Evolutionary conservation across 2,797 vertebrate genomes (phyloP).

Genomic region (Tapera naevia): DNA sequence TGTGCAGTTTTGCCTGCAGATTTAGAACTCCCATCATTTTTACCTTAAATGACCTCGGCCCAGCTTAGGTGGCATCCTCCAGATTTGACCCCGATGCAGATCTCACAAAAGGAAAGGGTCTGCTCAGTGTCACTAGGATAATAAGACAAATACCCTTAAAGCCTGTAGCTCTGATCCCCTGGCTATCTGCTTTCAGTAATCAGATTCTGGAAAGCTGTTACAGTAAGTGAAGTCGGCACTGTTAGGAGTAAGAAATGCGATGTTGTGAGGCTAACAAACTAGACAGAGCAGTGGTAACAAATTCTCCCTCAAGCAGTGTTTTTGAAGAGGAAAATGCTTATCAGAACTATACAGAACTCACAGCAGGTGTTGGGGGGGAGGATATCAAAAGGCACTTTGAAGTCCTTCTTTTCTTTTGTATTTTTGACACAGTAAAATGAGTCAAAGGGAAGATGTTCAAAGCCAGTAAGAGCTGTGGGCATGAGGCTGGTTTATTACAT

Average conservation of each 20-base stretch:
- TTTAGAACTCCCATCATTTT: conserved; percentile 25
- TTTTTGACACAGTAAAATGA: neutral
- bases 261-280: neutral
- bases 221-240: neutral
- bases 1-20: neutral
- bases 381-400: neutral
- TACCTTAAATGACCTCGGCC: conserved; percentile 42
- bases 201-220: conserved; percentile 58
- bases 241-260: neutral
- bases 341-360: neutral
- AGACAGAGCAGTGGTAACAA: neutral
- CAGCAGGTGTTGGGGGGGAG: accelerated
- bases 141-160: conserved; percentile 68
- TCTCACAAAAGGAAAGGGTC: conserved; percentile 57
- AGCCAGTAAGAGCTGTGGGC: neutral
- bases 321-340: conserved; percentile 8
- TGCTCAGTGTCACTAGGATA: conserved; percentile 65
- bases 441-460: neutral
- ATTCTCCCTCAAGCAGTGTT: neutral
- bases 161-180: conserved; percentile 57
- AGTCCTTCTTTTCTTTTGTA: neutral
- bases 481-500: neutral
- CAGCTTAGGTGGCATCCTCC: conserved; percentile 17
- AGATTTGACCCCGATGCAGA: conserved; percentile 32
- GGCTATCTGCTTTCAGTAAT: conserved; percentile 67